phyloP scores from a whole-genome alignment of 1,140 invertebrate genomes.

The Danaus plexippus region DNA sequence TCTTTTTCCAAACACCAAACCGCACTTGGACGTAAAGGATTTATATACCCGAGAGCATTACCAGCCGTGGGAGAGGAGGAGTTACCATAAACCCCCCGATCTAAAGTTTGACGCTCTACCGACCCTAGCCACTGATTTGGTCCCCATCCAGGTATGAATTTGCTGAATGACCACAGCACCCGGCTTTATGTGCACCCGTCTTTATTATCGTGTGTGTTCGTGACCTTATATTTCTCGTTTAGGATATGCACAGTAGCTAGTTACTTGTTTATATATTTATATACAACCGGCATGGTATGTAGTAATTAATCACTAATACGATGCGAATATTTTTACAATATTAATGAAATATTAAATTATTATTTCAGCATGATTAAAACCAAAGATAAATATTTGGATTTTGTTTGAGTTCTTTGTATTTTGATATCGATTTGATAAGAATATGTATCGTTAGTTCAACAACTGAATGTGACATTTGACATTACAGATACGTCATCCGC shows the following conservation, averaged over 20 bases:
- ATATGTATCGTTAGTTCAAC: slow-evolving; percentile 2
- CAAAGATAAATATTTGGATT: slow-evolving; percentile 13
- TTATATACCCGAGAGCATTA: slow-evolving; percentile 68
- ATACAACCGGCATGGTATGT: slow-evolving; percentile 13
- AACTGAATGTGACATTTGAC: slow-evolving; percentile 8
- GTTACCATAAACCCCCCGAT: slow-evolving; percentile 69
- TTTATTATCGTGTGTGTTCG: slow-evolving; percentile 22
- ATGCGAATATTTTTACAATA: slow-evolving; percentile 14
- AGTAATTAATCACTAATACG: slow-evolving; percentile 10
- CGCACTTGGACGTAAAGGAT: slow-evolving; percentile 68
- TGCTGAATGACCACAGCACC: slow-evolving; percentile 40
- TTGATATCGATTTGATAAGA: slow-evolving; percentile 3
- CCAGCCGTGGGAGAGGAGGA: slow-evolving; percentile 63
- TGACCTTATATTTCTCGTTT: slow-evolving; percentile 11
- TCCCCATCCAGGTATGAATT: slow-evolving; percentile 79
- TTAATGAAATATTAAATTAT: slow-evolving; percentile 8
- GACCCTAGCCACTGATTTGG: slow-evolving; percentile 75
- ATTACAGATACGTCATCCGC: slow-evolving; percentile 77
- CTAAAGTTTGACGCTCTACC: slow-evolving; percentile 65
- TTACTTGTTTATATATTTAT: slow-evolving; percentile 8
- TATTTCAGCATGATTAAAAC: slow-evolving; percentile 20
- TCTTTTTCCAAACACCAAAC: slow-evolving; percentile 68
- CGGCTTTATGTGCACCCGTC: slow-evolving; percentile 60
- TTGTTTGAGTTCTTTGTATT: slow-evolving; percentile 15
- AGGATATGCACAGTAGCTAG: slow-evolving; percentile 46